Evolutionary conservation across 2,888 invertebrate species (phyloP).

Genomic region (Andrena praecox): DNA sequence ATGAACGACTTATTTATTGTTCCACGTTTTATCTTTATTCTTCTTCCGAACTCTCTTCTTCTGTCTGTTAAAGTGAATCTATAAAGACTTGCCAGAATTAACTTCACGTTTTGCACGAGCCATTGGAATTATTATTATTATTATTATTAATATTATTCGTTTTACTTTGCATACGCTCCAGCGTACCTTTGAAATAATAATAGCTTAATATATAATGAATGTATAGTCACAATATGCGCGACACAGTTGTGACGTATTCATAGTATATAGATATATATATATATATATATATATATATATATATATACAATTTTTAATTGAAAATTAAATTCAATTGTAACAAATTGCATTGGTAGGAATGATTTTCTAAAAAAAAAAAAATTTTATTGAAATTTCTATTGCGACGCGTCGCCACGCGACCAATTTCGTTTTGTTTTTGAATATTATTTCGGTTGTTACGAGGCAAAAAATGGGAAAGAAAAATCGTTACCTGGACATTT

Average conservation of each 20-base stretch:
- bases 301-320: constrained; percentile 11
- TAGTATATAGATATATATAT: neutral
- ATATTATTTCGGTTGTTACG: constrained; percentile 50
- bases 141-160: constrained; percentile 16
- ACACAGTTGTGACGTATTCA: neutral
- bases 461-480: neutral
- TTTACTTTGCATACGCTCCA: constrained; percentile 7
- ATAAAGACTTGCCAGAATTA: constrained; percentile 57
- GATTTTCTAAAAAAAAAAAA: neutral
- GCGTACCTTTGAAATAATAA: constrained; percentile 15
- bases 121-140: constrained; percentile 18
- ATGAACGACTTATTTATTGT: constrained; percentile 47
- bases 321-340: constrained; percentile 35
- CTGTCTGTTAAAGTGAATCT: constrained; percentile 53
- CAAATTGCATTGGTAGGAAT: neutral
- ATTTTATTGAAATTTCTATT: constrained; percentile 56
- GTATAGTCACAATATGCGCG: constrained; percentile 1
- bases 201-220: constrained; percentile 4
- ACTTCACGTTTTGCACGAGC: constrained; percentile 38
- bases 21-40: constrained; percentile 28
- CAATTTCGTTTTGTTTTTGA: constrained; percentile 45
- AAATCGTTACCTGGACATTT: constrained; percentile 34
- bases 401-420: constrained; percentile 25
- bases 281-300: neutral
- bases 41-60: constrained; percentile 15